Base-by-base conservation (phyloP, 2,113 vertebrate species). In the Oryzias melastigma region DNA sequence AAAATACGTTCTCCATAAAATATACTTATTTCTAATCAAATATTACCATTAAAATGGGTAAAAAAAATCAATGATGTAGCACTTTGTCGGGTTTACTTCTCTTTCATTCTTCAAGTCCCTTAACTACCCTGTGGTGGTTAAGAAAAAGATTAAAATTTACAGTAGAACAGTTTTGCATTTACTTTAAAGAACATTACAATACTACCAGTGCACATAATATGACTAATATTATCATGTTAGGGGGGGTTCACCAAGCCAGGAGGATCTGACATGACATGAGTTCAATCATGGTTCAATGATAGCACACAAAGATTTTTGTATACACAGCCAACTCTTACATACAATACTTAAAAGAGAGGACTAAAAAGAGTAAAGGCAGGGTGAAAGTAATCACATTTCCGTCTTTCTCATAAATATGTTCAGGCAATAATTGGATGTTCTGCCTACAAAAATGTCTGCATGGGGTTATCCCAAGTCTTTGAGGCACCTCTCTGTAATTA, bases 401-500 rank as follows among this genome's bases (percentile, higher is more conserved):
- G 10, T 35, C 35, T 35, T 35, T 35, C 35, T 35, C 12, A 35
- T 35, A 12, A 35, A 10, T 35, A 35, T 10, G 10, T 35, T 35
- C 35, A 35, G 35, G 61, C 40, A 58, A 3, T 48, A 58, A 73
- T 24, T 58, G 77, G 76, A 74, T 70, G 55, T 55, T 58, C 71
- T 73, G 58, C 81, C 87, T 75, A 75, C 77, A 86, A 62, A 72
- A 75, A 78, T 73, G 72, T 80, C 77, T 79, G 82, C 67, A 55
- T 49, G 56, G 58, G 63, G 56, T 85, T 84, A 88, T 73, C 48
- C 48, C 58, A 52, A 52, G 50, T 65, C 88, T 90, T 88, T 91
- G 87, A 92, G 89, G 87, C 78, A 69, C 84, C 88, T 87, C 69
- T 70, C 68, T 75, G 58, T 89, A 88, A 92, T 90, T 88, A 80